A percentile compares a stretch with the other conserved stretches of the same genome.
Evolutionary conservation across 2,113 vertebrate species (phyloP).

Genomic region (Tiliqua scincoides): DNA sequence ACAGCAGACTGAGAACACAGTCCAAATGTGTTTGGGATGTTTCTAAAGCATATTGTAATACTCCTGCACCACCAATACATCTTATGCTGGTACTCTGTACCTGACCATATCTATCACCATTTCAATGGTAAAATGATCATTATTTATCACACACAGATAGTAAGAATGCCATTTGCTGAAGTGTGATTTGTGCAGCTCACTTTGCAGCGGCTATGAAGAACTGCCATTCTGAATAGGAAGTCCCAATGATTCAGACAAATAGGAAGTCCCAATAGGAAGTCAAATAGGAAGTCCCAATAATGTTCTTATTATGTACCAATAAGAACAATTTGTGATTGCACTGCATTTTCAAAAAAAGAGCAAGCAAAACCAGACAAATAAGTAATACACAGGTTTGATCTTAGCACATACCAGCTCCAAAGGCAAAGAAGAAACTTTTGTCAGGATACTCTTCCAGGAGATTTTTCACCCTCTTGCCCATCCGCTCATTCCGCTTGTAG

Average conservation of each 20-base stretch:
- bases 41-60: not conserved
- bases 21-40: not conserved
- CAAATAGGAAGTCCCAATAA: too few species aligned
- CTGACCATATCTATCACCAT: not conserved
- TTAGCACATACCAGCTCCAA: slow-evolving; percentile 85
- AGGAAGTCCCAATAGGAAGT: too few species aligned
- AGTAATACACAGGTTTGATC: not conserved
- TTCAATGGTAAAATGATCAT: not conserved
- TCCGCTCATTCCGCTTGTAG: slow-evolving; percentile 88
- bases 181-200: not conserved
- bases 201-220: not conserved
- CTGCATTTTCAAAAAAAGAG: not conserved
- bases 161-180: not conserved
- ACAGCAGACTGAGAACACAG: not conserved
- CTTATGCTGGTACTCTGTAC: not conserved
- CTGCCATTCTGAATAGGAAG: not conserved
- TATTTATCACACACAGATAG: not conserved
- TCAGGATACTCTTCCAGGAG: slow-evolving; percentile 84
- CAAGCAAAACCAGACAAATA: not conserved
- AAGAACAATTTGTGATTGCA: not conserved
- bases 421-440: slow-evolving; percentile 92
- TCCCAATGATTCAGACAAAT: too few species aligned
- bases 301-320: not conserved
- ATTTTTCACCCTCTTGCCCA: slow-evolving; percentile 83
- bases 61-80: not conserved